These are phyloP conservation scores for Spodoptera frugiperda DNA, from an alignment of 1,140 invertebrate genomes.

Conservation along the genomic window DNA sequence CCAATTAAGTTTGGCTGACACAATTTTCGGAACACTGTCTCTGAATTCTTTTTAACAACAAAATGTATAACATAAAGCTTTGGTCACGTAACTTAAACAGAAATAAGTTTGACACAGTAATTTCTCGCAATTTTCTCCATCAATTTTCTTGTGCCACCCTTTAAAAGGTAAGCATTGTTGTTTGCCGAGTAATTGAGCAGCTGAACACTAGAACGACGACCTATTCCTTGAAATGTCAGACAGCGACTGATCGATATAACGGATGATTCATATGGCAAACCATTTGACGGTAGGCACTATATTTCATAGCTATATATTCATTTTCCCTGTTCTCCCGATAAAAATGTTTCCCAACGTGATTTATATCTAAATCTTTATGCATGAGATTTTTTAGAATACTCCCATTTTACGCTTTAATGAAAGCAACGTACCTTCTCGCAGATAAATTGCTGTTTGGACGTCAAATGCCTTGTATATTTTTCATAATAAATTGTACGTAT, in stretches of 20 bases:
- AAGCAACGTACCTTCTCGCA: constrained; percentile 2
- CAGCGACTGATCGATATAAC: constrained; percentile 52
- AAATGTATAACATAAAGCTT: too few species aligned
- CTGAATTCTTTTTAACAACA: too few species aligned
- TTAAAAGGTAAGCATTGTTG: background rate
- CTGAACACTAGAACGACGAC: constrained; percentile 46
- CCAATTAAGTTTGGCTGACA: too few species aligned
- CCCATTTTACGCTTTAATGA: constrained; percentile 26
- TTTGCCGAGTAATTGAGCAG: constrained; percentile 21
- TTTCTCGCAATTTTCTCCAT: background rate
- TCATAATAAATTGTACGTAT: background rate
- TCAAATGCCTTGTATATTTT: constrained; percentile 3
- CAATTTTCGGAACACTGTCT: too few species aligned
- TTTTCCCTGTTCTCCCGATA: constrained; percentile 32
- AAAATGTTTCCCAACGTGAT: constrained; percentile 31
- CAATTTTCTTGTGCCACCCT: background rate
- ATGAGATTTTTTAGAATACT: constrained; percentile 1
- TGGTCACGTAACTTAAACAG: too few species aligned
- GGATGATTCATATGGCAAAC: constrained; percentile 52
- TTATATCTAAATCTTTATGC: constrained; percentile 25
- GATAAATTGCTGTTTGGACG: background rate
- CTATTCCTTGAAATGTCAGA: constrained; percentile 53
- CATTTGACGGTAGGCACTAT: background rate
- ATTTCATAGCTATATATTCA: constrained; percentile 26
- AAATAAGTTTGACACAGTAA: background rate